A percentile compares a stretch with the other conserved stretches of the same genome.
These are phyloP conservation scores for Drosophila anceps DNA, from an alignment of 2,888 invertebrate genomes.

Conservation along the genomic window DNA sequence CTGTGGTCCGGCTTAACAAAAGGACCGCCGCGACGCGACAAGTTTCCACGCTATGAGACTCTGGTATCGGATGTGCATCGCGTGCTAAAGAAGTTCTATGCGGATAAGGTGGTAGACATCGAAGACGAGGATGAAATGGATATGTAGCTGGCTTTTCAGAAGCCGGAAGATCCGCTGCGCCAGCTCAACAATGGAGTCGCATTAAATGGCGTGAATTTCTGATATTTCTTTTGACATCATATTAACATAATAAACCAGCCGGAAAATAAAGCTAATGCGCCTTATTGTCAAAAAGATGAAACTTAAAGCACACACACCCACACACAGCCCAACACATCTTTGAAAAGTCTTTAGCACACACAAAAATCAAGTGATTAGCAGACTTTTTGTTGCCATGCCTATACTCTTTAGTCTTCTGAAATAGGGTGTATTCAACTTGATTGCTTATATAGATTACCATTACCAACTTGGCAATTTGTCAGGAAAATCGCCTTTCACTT, in stretches of 20 bases:
- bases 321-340: constrained; percentile 23
- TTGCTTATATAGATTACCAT: neutral
- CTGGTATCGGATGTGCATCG: constrained; percentile 75
- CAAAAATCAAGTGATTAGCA: constrained; percentile 43
- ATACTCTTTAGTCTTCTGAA: constrained; percentile 23
- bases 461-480: neutral
- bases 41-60: constrained; percentile 76
- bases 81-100: constrained; percentile 81
- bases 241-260: constrained; percentile 54
- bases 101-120: constrained; percentile 58
- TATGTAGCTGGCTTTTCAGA: constrained; percentile 15
- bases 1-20: constrained; percentile 79
- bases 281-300: constrained; percentile 34
- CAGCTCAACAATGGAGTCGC: constrained; percentile 38
- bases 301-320: neutral
- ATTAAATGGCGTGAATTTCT: constrained; percentile 36
- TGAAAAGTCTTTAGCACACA: constrained; percentile 25
- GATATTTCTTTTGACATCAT: constrained; percentile 15
- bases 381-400: neutral
- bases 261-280: constrained; percentile 45
- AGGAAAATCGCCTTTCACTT: too few relatives aligned
- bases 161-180: neutral
- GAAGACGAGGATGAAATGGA: constrained; percentile 54
- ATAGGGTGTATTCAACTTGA: neutral
- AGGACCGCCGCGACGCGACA: constrained; percentile 84